These are phyloP conservation scores for Tyto alba DNA, from an alignment of 2,113 vertebrate species.

Conservation along the genomic window DNA sequence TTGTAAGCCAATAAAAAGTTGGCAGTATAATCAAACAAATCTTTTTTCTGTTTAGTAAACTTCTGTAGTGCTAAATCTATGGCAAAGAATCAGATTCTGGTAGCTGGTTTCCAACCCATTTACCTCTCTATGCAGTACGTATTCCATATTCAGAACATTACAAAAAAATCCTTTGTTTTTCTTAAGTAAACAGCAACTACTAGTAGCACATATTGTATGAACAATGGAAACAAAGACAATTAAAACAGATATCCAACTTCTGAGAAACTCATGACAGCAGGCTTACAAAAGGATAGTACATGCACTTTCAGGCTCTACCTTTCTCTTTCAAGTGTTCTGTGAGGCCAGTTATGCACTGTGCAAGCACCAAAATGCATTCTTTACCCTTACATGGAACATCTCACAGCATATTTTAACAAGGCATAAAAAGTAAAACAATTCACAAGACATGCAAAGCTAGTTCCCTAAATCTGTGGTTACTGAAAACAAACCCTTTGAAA, in stretches of 20 bases:
- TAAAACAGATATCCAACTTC: not conserved
- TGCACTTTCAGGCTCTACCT: not conserved
- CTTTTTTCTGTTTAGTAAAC: not conserved
- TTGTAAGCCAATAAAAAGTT: not conserved
- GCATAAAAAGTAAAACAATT: not conserved
- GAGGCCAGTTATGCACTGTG: not conserved
- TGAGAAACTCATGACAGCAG: not conserved
- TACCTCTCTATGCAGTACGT: not conserved
- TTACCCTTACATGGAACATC: not conserved
- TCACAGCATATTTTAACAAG: not conserved
- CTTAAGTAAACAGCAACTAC: not conserved
- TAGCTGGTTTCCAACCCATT: not conserved
- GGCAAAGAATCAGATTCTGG: not conserved
- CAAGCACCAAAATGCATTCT: not conserved
- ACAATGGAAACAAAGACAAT: not conserved
- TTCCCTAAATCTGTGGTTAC: not conserved
- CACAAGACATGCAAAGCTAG: not conserved
- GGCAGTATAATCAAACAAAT: not conserved
- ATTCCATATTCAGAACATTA: not conserved
- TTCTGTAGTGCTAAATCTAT: not conserved
- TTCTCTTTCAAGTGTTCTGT: not conserved
- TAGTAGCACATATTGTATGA: not conserved
- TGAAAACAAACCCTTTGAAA: not conserved
- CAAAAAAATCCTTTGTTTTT: not conserved
- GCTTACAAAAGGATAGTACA: not conserved